Evolutionary conservation across 2,797 vertebrate species (phyloP).

Genomic region (Leuciscus waleckii): DNA sequence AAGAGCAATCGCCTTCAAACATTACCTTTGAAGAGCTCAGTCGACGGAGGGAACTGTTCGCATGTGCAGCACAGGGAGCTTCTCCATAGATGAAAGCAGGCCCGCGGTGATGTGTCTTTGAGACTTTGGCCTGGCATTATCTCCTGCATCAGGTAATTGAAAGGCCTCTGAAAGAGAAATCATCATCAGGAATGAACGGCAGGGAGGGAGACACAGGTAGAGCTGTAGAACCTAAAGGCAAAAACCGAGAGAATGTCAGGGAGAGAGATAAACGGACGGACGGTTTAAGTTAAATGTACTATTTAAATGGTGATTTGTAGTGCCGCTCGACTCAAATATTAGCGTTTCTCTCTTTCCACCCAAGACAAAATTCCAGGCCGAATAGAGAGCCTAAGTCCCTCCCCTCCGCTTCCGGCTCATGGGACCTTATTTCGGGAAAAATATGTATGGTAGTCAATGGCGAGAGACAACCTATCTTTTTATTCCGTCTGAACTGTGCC

Average conservation of each 20-base stretch:
- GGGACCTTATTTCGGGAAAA: too few relatives aligned
- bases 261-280: neutral
- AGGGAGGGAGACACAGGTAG: neutral
- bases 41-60: constrained; percentile 59
- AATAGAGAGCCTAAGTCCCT: neutral
- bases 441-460: too few relatives aligned
- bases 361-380: neutral
- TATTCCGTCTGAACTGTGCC: too few relatives aligned
- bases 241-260: neutral
- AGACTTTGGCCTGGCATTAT: constrained; percentile 73
- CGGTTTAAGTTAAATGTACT: neutral
- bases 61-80: constrained; percentile 58
- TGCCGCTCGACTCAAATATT: neutral
- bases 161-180: constrained; percentile 27
- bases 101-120: constrained; percentile 66
- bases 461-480: too few relatives aligned
- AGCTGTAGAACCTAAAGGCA: neutral
- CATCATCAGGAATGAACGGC: constrained; percentile 27
- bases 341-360: neutral
- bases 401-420: too few relatives aligned
- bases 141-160: constrained; percentile 78
- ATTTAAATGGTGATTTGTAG: neutral
- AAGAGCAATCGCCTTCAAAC: constrained; percentile 32
- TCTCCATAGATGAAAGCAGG: constrained; percentile 77
- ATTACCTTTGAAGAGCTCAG: constrained; percentile 72